Evolutionary conservation across 2,888 invertebrate genomes (phyloP).

Genomic region (Pilophorus perplexus): DNA sequence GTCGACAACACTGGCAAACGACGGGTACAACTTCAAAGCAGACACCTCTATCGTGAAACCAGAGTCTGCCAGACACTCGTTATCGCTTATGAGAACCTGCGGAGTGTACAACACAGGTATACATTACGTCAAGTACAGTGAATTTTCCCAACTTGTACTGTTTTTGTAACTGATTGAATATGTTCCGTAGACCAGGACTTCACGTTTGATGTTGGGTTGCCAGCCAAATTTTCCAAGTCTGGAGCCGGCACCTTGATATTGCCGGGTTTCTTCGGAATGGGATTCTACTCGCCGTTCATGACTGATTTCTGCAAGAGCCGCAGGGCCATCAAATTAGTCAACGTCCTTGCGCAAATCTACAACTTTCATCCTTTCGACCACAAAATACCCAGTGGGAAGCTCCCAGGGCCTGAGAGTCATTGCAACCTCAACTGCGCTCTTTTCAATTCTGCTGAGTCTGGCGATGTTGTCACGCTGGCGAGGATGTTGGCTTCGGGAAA

Average conservation of each 20-base stretch:
- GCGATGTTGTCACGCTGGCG: slow-evolving; percentile 14
- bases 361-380: slow-evolving; percentile 23
- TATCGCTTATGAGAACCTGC: slow-evolving; percentile 26
- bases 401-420: not conserved
- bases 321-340: slow-evolving; percentile 25
- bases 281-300: slow-evolving; percentile 38
- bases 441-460: slow-evolving; percentile 9
- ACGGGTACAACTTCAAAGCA: slow-evolving; percentile 30
- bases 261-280: slow-evolving; percentile 37
- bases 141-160: too few species aligned
- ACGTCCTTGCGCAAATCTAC: slow-evolving; percentile 19
- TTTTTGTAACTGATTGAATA: too few species aligned
- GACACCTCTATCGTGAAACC: slow-evolving; percentile 1
- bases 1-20: slow-evolving; percentile 35
- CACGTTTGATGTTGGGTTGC: slow-evolving; percentile 32
- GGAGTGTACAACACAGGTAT: slow-evolving; percentile 30
- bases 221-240: slow-evolving; percentile 26
- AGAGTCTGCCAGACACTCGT: slow-evolving; percentile 15
- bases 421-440: slow-evolving; percentile 11
- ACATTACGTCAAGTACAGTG: too few species aligned
- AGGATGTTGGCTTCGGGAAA: slow-evolving; percentile 8
- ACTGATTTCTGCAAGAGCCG: slow-evolving; percentile 33
- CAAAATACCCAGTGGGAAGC: slow-evolving; percentile 7
- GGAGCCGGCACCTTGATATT: slow-evolving; percentile 32
- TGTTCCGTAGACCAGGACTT: slow-evolving; percentile 1